Percentiles rank a stretch among this genome's conserved stretches.
phyloP scores from a whole-genome alignment of 2,888 invertebrate species.

The Gordius sp. region DNA sequence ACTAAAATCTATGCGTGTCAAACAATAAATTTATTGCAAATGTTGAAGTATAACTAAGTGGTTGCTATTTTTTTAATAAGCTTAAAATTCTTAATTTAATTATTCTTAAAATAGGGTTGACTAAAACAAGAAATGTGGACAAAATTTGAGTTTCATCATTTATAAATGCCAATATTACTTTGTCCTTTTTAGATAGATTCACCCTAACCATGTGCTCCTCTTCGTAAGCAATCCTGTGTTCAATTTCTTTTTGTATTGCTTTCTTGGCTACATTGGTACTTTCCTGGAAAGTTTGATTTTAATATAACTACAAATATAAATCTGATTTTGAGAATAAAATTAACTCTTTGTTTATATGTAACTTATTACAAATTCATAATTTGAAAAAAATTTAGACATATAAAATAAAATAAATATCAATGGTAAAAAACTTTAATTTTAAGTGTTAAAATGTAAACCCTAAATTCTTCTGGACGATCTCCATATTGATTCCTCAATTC shows the following conservation, averaged over 20 bases:
- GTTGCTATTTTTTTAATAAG: not conserved
- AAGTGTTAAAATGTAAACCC: too few species aligned
- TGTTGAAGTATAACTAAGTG: not conserved
- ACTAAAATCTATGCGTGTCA: too few species aligned
- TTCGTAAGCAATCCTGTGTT: not conserved
- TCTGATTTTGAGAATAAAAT: too few species aligned
- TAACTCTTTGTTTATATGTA: too few species aligned
- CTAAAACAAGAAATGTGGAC: not conserved
- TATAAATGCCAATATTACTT: too few species aligned
- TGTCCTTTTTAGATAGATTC: not conserved
- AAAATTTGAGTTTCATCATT: too few species aligned
- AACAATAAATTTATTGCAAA: not conserved
- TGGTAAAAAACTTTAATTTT: too few species aligned
- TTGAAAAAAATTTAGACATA: too few species aligned
- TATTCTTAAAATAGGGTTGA: not conserved
- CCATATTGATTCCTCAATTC: slow-evolving; percentile 10
- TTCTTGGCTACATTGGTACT: not conserved
- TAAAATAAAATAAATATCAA: too few species aligned
- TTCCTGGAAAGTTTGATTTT: too few species aligned
- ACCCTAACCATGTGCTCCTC: slow-evolving; percentile 4
- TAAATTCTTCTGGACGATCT: not conserved
- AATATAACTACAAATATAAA: too few species aligned
- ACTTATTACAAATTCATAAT: too few species aligned
- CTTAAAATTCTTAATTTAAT: not conserved
- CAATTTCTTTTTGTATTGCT: not conserved